Percentiles rank a stretch among this genome's conserved stretches.
Evolutionary conservation across 2,888 invertebrate genomes (phyloP).

Genomic region (Piscicola geometra): DNA sequence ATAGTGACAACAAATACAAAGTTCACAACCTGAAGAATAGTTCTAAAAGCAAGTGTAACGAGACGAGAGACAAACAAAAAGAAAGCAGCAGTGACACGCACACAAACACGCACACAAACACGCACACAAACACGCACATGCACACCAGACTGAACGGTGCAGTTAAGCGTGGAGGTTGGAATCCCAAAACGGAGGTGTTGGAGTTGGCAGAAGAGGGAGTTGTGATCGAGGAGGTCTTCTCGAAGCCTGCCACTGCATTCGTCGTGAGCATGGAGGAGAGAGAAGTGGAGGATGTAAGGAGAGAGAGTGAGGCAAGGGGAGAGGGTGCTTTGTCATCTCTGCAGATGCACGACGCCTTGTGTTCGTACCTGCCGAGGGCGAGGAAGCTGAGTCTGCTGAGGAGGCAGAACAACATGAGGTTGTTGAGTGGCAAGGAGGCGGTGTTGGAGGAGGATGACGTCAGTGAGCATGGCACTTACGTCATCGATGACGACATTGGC

Average conservation of each 20-base stretch:
- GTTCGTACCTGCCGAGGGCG: slow-evolving; percentile 19
- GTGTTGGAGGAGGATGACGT: neutral
- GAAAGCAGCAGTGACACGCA: too few relatives aligned
- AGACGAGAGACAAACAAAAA: too few relatives aligned
- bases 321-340: slow-evolving; percentile 11
- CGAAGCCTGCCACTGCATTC: slow-evolving; percentile 23
- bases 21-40: neutral
- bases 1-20: neutral
- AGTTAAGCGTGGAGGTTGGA: neutral
- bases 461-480: slow-evolving; percentile 28
- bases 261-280: slow-evolving; percentile 8
- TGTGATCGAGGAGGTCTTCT: too few relatives aligned
- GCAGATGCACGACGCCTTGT: slow-evolving; percentile 22
- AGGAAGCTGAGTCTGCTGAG: slow-evolving; percentile 28
- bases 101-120: too few relatives aligned
- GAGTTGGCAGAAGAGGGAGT: too few relatives aligned
- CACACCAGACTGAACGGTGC: neutral
- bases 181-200: neutral
- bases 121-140: neutral
- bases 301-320: neutral
- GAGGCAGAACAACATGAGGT: slow-evolving; percentile 15
- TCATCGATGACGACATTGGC: slow-evolving; percentile 17
- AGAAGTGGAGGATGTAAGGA: neutral
- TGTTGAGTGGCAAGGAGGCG: slow-evolving; percentile 3
- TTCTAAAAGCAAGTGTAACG: too few relatives aligned